phyloP scores from a whole-genome alignment of 2,113 vertebrate species.

The Campylomormyrus numenius region DNA sequence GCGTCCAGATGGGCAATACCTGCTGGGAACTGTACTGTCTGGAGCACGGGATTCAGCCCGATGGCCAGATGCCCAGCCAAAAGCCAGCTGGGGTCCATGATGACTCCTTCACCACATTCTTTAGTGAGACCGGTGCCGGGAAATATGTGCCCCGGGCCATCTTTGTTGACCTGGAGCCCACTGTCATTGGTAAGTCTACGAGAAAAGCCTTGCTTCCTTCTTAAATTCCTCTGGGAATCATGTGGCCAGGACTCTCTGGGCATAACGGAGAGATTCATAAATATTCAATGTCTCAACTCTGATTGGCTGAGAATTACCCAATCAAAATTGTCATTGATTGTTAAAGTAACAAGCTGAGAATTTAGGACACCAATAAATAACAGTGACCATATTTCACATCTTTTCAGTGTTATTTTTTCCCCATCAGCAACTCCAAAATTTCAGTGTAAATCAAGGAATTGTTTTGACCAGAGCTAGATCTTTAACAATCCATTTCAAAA shows the following conservation, averaged over 20 bases:
- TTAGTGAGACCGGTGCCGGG: constrained; percentile 55
- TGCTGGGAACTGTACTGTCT: constrained; percentile 22
- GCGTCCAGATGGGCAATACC: constrained; percentile 22
- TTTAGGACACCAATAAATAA: neutral
- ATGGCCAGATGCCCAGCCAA: constrained; percentile 61
- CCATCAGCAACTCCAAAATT: neutral
- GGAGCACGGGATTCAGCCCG: constrained; percentile 30
- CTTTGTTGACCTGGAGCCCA: constrained; percentile 60
- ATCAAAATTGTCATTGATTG: neutral
- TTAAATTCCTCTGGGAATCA: neutral
- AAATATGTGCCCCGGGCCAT: constrained; percentile 42
- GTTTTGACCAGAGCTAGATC: neutral
- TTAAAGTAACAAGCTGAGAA: neutral
- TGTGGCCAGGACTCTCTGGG: neutral
- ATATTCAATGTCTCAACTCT: neutral
- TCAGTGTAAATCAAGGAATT: neutral
- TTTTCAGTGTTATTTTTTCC: neutral
- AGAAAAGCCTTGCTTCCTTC: neutral
- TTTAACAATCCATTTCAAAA: neutral
- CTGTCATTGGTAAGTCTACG: constrained; percentile 53
- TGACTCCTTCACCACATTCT: constrained; percentile 63
- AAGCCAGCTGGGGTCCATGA: constrained; percentile 57
- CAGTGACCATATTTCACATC: neutral
- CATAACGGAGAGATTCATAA: neutral
- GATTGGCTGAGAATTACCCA: neutral